Conservation (phyloP, 1,140 invertebrate genomes). For the Drosophila nikananu region DNA sequence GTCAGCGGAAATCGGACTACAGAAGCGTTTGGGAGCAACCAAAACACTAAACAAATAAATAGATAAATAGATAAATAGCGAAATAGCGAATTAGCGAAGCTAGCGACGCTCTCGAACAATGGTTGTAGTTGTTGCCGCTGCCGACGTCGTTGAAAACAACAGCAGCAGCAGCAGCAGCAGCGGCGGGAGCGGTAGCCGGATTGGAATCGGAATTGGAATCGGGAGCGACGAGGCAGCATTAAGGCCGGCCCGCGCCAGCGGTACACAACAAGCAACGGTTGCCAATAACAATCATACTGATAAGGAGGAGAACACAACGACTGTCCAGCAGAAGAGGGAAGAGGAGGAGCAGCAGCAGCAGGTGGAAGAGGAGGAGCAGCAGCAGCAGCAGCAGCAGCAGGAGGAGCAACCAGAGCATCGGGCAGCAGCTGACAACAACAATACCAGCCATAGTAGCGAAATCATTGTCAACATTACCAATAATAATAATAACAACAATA, state of each 20-base stretch:
- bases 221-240: constrained; percentile 1
- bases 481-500: constrained; percentile 11
- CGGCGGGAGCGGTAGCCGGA: constrained; percentile 5
- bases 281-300: constrained; percentile 61
- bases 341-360: constrained; percentile 3
- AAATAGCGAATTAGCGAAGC: constrained; percentile 48
- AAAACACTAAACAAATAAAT: constrained; percentile 36
- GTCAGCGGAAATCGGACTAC: constrained; percentile 72
- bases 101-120: constrained; percentile 67
- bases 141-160: constrained; percentile 53
- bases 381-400: background rate
- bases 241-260: constrained; percentile 31
- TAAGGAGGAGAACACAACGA: constrained; percentile 23
- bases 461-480: constrained; percentile 5
- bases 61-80: background rate
- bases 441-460: background rate
- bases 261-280: constrained; percentile 43
- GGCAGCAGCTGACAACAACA: constrained; percentile 6
- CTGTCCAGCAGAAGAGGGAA: constrained; percentile 7
- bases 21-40: background rate
- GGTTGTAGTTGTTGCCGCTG: constrained; percentile 66
- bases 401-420: too few species aligned
- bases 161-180: constrained; percentile 34
- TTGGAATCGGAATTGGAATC: constrained; percentile 5
- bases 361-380: background rate